A percentile compares a stretch with the other conserved stretches of the same genome.
Evolutionary conservation across 2,113 vertebrate species (phyloP).

Genomic region (Cathartes aura): DNA sequence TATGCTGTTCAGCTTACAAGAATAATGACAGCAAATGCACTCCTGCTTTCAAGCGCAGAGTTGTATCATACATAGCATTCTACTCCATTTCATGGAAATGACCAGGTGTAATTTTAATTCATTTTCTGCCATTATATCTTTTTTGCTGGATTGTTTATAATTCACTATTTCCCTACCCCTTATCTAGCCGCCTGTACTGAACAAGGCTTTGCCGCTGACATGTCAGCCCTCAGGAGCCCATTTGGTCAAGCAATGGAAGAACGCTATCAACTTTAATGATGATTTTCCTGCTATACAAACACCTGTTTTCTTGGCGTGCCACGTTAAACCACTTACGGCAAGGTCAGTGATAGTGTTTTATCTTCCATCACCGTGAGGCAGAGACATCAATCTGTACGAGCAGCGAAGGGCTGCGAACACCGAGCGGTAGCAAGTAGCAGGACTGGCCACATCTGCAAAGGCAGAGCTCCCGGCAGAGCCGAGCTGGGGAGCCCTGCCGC

Average conservation of each 20-base stretch:
- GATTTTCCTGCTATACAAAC: background rate
- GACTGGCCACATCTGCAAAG: too few species aligned
- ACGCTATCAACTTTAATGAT: rapidly evolving
- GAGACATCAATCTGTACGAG: background rate
- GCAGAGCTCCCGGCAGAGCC: background rate
- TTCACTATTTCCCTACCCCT: background rate
- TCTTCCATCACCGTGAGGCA: background rate
- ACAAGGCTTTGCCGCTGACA: background rate
- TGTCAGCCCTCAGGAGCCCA: background rate
- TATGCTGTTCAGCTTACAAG: background rate
- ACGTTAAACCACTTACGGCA: background rate
- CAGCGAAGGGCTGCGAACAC: background rate
- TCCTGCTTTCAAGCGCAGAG: background rate
- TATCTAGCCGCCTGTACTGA: too few species aligned
- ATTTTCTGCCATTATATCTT: background rate
- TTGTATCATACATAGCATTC: background rate
- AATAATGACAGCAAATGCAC: background rate
- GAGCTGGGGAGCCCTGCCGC: rapidly evolving
- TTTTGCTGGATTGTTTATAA: background rate
- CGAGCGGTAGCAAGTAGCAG: background rate
- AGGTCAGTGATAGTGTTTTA: background rate
- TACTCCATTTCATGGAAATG: background rate
- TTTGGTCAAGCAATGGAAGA: background rate
- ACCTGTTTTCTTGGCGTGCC: rapidly evolving
- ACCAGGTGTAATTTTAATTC: background rate